Evolutionary conservation across 2,888 invertebrate species (phyloP).

Genomic region (Piscicola geometra): DNA sequence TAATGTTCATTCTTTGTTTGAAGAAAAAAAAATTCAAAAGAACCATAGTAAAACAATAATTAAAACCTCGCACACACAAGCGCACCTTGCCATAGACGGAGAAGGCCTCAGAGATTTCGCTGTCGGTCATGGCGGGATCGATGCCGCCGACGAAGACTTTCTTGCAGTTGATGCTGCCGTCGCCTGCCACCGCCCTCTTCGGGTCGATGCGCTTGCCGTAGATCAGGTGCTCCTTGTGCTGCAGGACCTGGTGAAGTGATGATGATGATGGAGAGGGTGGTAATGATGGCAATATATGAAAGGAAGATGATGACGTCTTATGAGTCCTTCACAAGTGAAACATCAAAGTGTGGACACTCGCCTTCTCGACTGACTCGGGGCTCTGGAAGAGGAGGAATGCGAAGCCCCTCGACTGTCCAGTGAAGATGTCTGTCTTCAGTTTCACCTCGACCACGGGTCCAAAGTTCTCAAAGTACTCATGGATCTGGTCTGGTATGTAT

Average conservation of each 20-base stretch:
- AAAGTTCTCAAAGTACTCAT: slow-evolving; percentile 29
- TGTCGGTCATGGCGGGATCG: slow-evolving; percentile 6
- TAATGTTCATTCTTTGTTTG: background rate
- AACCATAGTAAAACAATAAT: background rate
- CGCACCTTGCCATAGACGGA: slow-evolving; percentile 10
- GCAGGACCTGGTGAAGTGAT: background rate
- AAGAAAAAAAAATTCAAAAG: background rate
- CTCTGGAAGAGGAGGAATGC: slow-evolving; percentile 20
- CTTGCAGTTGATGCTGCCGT: slow-evolving; percentile 19
- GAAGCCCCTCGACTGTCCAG: slow-evolving; percentile 22
- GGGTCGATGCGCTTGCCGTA: slow-evolving; percentile 20
- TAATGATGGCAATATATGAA: too few species aligned
- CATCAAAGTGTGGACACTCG: background rate
- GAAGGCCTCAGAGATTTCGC: background rate
- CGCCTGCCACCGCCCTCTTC: slow-evolving; percentile 13
- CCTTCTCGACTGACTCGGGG: slow-evolving; percentile 22
- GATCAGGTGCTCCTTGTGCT: slow-evolving; percentile 12
- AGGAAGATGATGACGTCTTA: too few species aligned
- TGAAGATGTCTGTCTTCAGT: slow-evolving; percentile 25
- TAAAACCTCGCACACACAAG: background rate
- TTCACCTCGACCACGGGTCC: slow-evolving; percentile 24
- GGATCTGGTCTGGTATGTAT: slow-evolving; percentile 23
- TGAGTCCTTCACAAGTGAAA: too few species aligned
- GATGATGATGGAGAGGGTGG: too few species aligned
- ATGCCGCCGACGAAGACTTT: slow-evolving; percentile 22